Base-by-base conservation (phyloP, 2,888 invertebrate genomes). In the Crocallis elinguaria region DNA sequence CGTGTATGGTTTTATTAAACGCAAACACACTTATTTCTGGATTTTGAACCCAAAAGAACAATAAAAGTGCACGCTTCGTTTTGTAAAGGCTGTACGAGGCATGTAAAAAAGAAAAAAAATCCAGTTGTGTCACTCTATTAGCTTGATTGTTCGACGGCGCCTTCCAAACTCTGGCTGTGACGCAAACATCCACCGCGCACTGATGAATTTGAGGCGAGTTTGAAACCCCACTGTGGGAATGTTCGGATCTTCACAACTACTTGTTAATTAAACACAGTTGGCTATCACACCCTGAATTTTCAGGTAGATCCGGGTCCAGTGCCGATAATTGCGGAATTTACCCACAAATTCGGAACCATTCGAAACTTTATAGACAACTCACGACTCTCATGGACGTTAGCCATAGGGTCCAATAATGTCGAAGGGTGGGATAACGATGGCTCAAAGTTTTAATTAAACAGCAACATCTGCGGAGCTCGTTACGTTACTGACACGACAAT, bases 371-470 rank as follows among this genome's bases (percentile, higher is more conserved):
- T 72, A 69, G 71, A 69, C 71, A 67, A 73, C 72, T 77, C 71
- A 73, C 70, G 70, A 68, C 25, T 38, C 11, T 32, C 33, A 33
- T 16, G 43, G 44, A 39, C 46, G 50, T 37, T 50, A 46, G 50
- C 48, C 42, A 55, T 55, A 56, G 71, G 70, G 76, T 78, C 78
- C 82, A 82, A 84, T 86, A 87, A 79, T 72, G 73, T 77, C 78
- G 79, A 82, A 83, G 82, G 87, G 82, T 71, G 71, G 75, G 73
- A 77, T 84, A 83, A 78, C 76, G 79, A 79, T 75, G 73, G 79
- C 71, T 77, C 77, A 84, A 88, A 88, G 84, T 89, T 90, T 90
- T 88, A 88, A 89, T 89, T 84, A 88, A 88, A 87, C 77, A 82
- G 82, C 75, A 82, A 80, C 88, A 88, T 88, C 86, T 89, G 89